Conservation (phyloP, 2,888 invertebrate genomes). For the Melanostoma mellinum region DNA sequence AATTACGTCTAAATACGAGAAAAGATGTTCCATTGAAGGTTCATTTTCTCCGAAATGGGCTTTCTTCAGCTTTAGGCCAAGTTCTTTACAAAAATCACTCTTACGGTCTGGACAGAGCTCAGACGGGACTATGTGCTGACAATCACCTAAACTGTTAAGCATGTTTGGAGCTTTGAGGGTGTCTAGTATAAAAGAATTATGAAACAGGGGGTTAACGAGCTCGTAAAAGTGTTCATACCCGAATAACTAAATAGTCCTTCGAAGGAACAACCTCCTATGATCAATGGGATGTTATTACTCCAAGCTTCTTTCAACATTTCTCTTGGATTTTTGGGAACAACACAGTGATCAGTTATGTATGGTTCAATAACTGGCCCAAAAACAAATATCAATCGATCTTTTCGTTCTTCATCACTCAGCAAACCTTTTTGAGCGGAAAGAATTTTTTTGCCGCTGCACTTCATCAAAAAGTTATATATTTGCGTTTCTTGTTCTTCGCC, state of each 20-base stretch:
- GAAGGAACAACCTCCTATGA: slow-evolving; percentile 80
- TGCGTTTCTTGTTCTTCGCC: slow-evolving; percentile 80
- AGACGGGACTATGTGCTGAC: slow-evolving; percentile 75
- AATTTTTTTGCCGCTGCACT: slow-evolving; percentile 77
- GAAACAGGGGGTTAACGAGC: neutral
- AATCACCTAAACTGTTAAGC: slow-evolving; percentile 75
- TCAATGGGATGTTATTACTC: slow-evolving; percentile 80
- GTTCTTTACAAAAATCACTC: slow-evolving; percentile 73
- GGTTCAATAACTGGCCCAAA: slow-evolving; percentile 80
- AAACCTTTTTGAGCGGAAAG: slow-evolving; percentile 77
- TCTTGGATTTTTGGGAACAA: slow-evolving; percentile 78
- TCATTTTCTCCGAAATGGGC: slow-evolving; percentile 77
- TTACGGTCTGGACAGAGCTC: slow-evolving; percentile 75
- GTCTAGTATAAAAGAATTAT: slow-evolving; percentile 67
- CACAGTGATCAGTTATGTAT: slow-evolving; percentile 78
- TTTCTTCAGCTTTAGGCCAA: slow-evolving; percentile 76
- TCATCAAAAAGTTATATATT: slow-evolving; percentile 79
- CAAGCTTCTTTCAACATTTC: slow-evolving; percentile 80
- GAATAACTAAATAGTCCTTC: slow-evolving; percentile 79
- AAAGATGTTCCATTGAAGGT: slow-evolving; percentile 77
- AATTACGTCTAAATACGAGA: slow-evolving; percentile 78
- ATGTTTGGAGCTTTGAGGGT: slow-evolving; percentile 72
- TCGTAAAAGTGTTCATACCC: slow-evolving; percentile 70
- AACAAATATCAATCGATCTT: slow-evolving; percentile 76
- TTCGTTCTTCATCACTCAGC: slow-evolving; percentile 77